Percentiles rank a stretch among this genome's conserved stretches.
phyloP scores from a whole-genome alignment of 2,888 invertebrate species.

The Prostheceraeus crozeri region DNA sequence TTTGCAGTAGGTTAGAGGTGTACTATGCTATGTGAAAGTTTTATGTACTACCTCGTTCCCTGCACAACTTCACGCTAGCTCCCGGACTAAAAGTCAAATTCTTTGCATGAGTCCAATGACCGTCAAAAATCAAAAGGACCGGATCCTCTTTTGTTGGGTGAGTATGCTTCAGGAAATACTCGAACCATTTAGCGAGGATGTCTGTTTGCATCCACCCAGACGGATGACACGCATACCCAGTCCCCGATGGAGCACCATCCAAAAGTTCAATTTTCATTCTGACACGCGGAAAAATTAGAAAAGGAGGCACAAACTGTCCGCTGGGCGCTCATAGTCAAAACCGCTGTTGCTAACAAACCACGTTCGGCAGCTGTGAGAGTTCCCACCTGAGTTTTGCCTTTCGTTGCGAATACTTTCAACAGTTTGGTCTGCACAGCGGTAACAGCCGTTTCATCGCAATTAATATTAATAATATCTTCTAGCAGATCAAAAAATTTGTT shows the following conservation, averaged over 20 bases:
- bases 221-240: neutral
- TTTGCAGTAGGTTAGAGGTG: too few species aligned
- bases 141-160: neutral
- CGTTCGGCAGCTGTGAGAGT: conserved; percentile 7
- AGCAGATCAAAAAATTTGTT: conserved; percentile 9
- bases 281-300: conserved; percentile 4
- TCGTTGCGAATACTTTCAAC: conserved; percentile 4
- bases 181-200: neutral
- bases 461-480: too few species aligned
- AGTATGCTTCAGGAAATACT: neutral
- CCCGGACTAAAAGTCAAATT: neutral
- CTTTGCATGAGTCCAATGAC: conserved; percentile 11
- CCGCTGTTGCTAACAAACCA: neutral
- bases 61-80: too few species aligned
- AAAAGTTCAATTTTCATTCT: conserved; percentile 11
- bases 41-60: too few species aligned
- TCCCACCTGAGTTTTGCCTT: conserved; percentile 12
- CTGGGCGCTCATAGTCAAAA: neutral
- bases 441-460: conserved; percentile 30
- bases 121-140: neutral
- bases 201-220: conserved; percentile 1
- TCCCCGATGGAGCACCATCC: conserved; percentile 14
- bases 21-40: too few species aligned
- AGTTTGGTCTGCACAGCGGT: neutral
- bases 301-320: neutral